Base-by-base conservation (phyloP, 2,888 invertebrate genomes). In the Tenthredo livida region DNA sequence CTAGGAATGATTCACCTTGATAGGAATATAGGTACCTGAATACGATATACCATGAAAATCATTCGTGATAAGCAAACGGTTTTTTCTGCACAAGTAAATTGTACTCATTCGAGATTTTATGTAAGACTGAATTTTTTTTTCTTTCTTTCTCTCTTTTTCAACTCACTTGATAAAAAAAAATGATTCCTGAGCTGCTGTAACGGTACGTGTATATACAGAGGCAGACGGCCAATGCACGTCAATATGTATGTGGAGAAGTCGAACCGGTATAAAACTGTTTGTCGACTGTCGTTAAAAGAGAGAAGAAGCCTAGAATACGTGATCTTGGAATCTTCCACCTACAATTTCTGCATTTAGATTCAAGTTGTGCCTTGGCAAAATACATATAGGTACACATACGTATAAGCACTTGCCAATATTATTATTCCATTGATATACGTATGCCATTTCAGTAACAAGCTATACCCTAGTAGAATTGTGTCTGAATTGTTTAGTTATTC, bases 211-310 rank as follows among this genome's bases (percentile, higher is more conserved):
- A 33, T 29, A 29, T 29, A 15, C 17, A 67, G 10, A 67, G 15
- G 67, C 33, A 67, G n/a, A 40, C 12, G 6, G 5, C 40, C n/a
- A n/a, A 72, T 15, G 12, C 40, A 10, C 21, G 10, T 72, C n/a
- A n/a, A 72, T 21, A 75, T 21, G 50, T 29, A 33, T 78, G 50
- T n/a, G 25, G 9, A 80, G 50, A 37, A 61, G 80, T 80, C n/a
- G 58, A 61, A 80, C 80, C 80, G 80, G 80, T 80, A 80, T 61
- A 80, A 61, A 80, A 80, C 58, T 40, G 80, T 61, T 80, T 61
- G 80, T 61, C 40, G 80, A 80, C 58, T n/a, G 80, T 80, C 37
- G 58, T 17, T 37, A 6, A 58, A n/a, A 29, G 10, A 40, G 40
- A 80, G 21, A 58, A 80, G 58, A 80, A 61, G 50, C 40, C 40